Evolutionary conservation across 2,113 vertebrate genomes (phyloP), one percentile per base, ranked within the genome.

Genomic region (Sceloporus undulatus): DNA sequence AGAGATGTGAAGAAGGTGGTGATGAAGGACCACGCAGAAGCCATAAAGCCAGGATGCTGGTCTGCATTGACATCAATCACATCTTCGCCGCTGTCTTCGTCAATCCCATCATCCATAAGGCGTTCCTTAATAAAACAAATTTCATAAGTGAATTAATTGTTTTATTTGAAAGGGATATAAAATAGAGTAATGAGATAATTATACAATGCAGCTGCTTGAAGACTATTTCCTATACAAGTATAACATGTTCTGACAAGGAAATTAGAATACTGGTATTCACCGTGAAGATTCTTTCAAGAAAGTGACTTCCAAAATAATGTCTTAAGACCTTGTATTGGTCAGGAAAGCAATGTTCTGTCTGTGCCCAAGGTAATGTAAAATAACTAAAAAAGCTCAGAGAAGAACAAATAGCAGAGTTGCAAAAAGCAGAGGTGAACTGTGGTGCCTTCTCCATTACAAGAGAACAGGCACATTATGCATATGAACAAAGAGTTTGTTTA

Each of bases 1-100:
- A 99, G 98, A 0, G 99, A 99, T 87, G 98, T 98, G 92, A 99
- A 99, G 96, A 99, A 99, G 27, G 98, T 98, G 75, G 98, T 98
- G 93, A 99, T 97, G 91, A 99, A 99, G 1, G 98, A 98, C 99
- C 99, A 99, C 0, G 98, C 98, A 82, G 98, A 98, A 56, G 98
- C 98, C 94, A 99, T 95, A 92, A 99, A 97, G 78, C 98, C 98
- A 11, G 97, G 95, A 80, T 98, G 96, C 1, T 97, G 97, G 54
- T 90, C 90, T 11, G 93, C 95, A 88, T 96, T 96, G 9, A 94
- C 95, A 54, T 98, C 98, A 0, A 93, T 96, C 6, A 93, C 94
- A 82, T 98, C 98, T 93, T 98, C 98, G 68, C 97, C 97, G 0
- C 95, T 97, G 77, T 98, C 98, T 3, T 98, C 98, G 76, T 98